Base-by-base conservation (phyloP, 2,113 vertebrate genomes). In the Suncus etruscus region DNA sequence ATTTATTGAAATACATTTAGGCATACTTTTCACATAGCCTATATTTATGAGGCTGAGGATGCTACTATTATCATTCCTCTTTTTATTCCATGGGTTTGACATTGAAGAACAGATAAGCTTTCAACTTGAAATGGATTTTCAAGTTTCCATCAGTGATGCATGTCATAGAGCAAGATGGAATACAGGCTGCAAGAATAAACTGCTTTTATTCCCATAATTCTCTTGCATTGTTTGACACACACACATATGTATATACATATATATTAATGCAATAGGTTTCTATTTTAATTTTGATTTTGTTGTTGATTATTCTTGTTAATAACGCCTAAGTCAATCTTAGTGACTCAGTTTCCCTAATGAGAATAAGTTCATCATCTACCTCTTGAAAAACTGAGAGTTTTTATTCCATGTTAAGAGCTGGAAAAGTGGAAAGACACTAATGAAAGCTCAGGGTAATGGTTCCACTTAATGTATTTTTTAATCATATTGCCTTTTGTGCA, bases 331-430 rank as follows among this genome's bases (percentile, higher is more conserved):
- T 24, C 54, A 20, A 84, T 79, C 45, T 50, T 47, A 69, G 18
- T 81, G 77, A 51, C 77, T 92, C 61, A 45, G 47, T 86, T 94
- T 94, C 76, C 85, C 16, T 15, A 51, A 80, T 94, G 70, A 25
- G 79, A 94, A 91, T 69, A 51, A 76, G 29, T 75, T 93, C 58
- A 51, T 85, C 14, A 29, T 92, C 90, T 97, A 95, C 95, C 91
- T 93, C 94, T 89, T 74, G 2, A 85, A 79, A 8, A 84, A 70
- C 3, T 86, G 24, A 86, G 18, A 63, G 47, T 48, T 93, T 91
- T 91, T n/a, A 70, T 86, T 83, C 80, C 47, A 11, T 76, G 3
- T 69, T 77, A 78, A 54, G 39, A 89, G 78, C 22, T 73, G 25
- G 50, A 70, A 89, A 83, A 61, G 3, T 50, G 11, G 22, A 83